phyloP scores from a whole-genome alignment of 2,113 vertebrate genomes.

The Trochalopteron elliotii region DNA sequence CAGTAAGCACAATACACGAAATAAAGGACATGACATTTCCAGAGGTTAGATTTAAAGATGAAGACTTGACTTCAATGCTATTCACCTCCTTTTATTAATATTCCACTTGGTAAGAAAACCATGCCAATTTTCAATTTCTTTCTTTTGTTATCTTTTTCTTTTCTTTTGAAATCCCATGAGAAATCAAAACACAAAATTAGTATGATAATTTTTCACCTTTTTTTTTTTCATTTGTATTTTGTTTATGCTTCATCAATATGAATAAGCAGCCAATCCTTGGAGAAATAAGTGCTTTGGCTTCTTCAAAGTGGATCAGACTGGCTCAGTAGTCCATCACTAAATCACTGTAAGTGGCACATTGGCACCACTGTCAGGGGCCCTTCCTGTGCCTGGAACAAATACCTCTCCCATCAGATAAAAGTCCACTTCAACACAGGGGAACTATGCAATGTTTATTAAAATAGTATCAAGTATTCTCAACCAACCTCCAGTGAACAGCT shows the following conservation, averaged over 20 bases:
- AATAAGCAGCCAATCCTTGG: neutral
- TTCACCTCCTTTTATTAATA: neutral
- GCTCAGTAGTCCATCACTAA: neutral
- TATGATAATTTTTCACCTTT: neutral
- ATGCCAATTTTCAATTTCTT: neutral
- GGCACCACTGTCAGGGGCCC: neutral
- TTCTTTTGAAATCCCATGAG: neutral
- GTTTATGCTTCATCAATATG: neutral
- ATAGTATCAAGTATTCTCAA: neutral
- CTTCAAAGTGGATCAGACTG: neutral
- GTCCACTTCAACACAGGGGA: neutral
- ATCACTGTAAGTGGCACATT: neutral
- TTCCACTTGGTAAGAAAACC: neutral
- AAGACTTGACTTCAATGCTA: neutral
- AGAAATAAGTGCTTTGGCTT: neutral
- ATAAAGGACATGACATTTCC: neutral
- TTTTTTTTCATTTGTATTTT: neutral
- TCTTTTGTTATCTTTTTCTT: neutral
- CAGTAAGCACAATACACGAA: neutral
- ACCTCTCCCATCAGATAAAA: neutral
- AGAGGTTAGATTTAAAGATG: neutral
- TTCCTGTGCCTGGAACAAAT: neutral
- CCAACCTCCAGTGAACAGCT: neutral
- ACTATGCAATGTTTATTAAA: slow-evolving; percentile 14
- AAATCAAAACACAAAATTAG: neutral